phyloP scores from a whole-genome alignment of 2,888 invertebrate genomes.

The Gastracanthus pulcherrimus region DNA sequence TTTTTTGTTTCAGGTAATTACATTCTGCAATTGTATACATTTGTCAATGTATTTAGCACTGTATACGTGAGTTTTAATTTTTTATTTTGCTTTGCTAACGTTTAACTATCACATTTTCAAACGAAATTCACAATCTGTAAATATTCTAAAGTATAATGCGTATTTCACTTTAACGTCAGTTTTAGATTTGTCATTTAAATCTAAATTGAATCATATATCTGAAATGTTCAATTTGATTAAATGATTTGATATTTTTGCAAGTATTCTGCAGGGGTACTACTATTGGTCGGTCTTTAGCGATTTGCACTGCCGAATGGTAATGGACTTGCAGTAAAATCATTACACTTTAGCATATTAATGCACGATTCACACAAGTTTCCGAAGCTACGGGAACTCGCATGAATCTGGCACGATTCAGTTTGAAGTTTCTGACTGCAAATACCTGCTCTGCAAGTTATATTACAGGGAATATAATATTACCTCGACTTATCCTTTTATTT shows the following conservation, averaged over 20 bases:
- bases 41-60: neutral
- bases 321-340: neutral
- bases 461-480: neutral
- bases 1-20: conserved; percentile 26
- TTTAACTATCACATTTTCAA: no score
- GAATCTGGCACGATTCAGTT: neutral
- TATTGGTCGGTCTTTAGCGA: no score
- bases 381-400: neutral
- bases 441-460: neutral
- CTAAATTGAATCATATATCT: no score
- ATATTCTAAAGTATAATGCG: no score
- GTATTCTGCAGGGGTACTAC: no score
- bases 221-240: no score
- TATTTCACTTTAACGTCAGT: no score
- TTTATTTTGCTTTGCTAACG: no score
- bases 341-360: neutral
- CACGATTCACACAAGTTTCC: neutral
- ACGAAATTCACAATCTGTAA: no score
- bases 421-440: neutral
- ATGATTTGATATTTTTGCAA: neutral
- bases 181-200: no score
- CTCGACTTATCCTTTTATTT: neutral
- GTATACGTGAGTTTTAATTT: neutral
- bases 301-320: neutral
- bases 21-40: neutral